Evolutionary conservation across 2,113 vertebrate species (phyloP).

Genomic region (Spea multiplicata): DNA sequence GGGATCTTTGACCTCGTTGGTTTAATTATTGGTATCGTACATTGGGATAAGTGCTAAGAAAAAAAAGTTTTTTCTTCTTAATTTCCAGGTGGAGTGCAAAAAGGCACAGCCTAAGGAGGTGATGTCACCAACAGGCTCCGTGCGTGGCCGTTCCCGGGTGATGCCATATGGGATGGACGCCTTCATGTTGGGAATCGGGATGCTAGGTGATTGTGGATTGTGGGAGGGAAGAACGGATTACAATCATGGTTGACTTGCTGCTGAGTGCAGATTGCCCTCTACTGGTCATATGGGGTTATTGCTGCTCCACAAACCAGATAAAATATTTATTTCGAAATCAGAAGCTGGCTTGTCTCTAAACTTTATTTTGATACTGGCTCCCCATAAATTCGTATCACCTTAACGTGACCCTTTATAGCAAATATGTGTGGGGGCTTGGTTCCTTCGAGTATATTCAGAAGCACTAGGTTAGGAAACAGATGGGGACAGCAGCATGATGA

Average conservation of each 20-base stretch:
- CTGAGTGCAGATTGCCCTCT: not conserved
- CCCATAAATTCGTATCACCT: too few species aligned
- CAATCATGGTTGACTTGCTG: not conserved
- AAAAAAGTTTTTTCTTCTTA: conserved; percentile 36
- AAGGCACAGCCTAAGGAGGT: conserved; percentile 99
- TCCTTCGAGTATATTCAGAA: too few species aligned
- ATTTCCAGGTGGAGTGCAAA: conserved; percentile 95
- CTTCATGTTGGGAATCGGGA: conserved; percentile 98
- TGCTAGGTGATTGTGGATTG: conserved; percentile 84
- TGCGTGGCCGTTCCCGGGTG: conserved; percentile 91
- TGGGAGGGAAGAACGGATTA: not conserved
- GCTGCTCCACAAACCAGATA: not conserved
- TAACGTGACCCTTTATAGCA: too few species aligned
- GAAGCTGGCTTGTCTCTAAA: too few species aligned
- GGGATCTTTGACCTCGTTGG: too few species aligned
- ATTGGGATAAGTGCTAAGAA: not conserved
- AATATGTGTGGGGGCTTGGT: too few species aligned
- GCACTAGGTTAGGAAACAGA: too few species aligned
- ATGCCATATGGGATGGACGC: conserved; percentile 99
- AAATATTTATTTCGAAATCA: too few species aligned
- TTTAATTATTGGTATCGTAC: too few species aligned
- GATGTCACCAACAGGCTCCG: conserved; percentile 96
- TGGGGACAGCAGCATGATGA: too few species aligned
- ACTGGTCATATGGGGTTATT: conserved; percentile 10
- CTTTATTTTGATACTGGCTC: too few species aligned